Base-by-base conservation (phyloP, 2,888 invertebrate genomes). In the Sinodicranocentrus sp. region DNA sequence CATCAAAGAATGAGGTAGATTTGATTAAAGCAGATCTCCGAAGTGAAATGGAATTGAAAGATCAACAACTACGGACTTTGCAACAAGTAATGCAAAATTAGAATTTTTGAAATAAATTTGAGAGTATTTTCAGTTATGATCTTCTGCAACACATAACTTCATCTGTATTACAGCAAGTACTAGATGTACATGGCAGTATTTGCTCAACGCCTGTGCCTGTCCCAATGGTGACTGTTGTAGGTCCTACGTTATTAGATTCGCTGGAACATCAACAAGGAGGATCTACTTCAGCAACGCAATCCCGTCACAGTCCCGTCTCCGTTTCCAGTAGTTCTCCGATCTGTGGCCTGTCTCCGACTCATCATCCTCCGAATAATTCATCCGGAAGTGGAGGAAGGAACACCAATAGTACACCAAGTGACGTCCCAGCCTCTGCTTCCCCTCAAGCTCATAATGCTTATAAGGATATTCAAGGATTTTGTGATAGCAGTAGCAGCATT, bases 1-100 rank as follows among this genome's bases (percentile, higher is more conserved):
- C 97, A 0, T 97, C 96, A 90, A 97, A 97, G 91, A 97, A 97
- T 91, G 98, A 98, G 92, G 95, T 97, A 68, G 96, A 96, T 89
- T 92, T 97, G 44, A 93, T 97, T 25, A 95, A 96, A 90, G 93
- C 94, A 26, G 97, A 97, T 89, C 93, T 94, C 61, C 94, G 94
- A 90, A 93, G 94, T 76, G 95, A 95, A 89, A 92, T 95, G 88
- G 95, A 96, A 84, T 94, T 94, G 83, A 96, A 96, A 90, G 96
- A 96, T 21, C 95, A 96, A 89, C 96, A 97, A 91, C 94, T 97
- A 87, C 94, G 94, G 90, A 91, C 93, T 90, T 89, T 95, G 54
- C 94, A 94, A 89, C 93, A 94, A 89, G 94, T 87, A 79, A n/a
- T 21, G 13, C 5, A 48, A 52, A 13, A n/a, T n/a, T n/a, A 44